phyloP scores from a whole-genome alignment of 1,140 invertebrate species.

The Temnothorax curvispinosus region DNA sequence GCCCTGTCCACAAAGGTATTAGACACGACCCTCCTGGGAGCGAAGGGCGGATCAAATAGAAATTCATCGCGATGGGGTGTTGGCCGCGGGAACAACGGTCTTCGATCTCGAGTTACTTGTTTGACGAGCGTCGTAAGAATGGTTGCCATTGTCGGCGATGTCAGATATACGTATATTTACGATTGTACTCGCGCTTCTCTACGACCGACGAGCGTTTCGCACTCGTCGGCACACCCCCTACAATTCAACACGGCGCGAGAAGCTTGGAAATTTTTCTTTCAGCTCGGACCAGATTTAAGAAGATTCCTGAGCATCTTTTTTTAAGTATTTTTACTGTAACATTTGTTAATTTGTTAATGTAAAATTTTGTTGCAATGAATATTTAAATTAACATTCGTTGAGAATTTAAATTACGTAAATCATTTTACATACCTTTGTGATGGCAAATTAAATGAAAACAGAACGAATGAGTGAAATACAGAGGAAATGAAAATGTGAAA shows the following conservation, averaged over 20 bases:
- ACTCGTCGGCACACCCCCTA: slow-evolving; percentile 5
- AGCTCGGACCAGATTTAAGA: background rate
- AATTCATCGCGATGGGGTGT: slow-evolving; percentile 61
- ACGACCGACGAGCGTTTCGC: background rate
- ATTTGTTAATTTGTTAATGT: background rate
- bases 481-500: background rate
- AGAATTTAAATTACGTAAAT: background rate
- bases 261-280: slow-evolving; percentile 21
- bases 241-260: background rate
- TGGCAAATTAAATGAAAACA: background rate
- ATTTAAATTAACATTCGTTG: background rate
- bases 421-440: background rate
- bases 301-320: background rate
- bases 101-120: slow-evolving; percentile 68
- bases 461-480: background rate
- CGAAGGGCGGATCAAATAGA: slow-evolving; percentile 60
- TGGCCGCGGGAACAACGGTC: slow-evolving; percentile 27
- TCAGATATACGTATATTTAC: slow-evolving; percentile 32
- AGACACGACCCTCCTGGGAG: background rate
- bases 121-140: slow-evolving; percentile 62
- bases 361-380: background rate
- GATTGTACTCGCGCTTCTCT: slow-evolving; percentile 1
- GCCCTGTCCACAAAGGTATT: slow-evolving; percentile 3
- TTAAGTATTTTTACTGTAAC: background rate
- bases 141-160: slow-evolving; percentile 36